These are phyloP conservation scores for Rhodinocichla rosea DNA, from an alignment of 2,113 vertebrate species.

Conservation along the genomic window DNA sequence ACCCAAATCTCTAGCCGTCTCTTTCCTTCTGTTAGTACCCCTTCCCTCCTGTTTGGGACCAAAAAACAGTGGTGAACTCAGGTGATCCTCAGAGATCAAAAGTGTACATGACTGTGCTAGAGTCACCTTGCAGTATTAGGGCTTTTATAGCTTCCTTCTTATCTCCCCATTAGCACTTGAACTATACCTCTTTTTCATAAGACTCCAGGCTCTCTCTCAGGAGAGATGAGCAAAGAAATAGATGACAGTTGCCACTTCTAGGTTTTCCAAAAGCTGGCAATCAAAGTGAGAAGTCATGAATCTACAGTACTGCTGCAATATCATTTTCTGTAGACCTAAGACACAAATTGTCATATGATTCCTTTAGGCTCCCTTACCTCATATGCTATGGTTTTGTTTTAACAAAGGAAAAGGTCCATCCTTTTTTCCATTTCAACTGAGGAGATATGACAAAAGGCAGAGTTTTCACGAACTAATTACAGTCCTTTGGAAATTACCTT, in stretches of 20 bases:
- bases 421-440: slow-evolving; percentile 51
- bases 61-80: neutral
- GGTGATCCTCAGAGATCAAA: neutral
- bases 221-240: slow-evolving; percentile 9
- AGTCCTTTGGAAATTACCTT: slow-evolving; percentile 73
- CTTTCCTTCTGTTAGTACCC: neutral
- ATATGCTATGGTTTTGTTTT: slow-evolving; percentile 43
- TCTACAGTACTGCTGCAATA: slow-evolving; percentile 18
- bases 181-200: neutral
- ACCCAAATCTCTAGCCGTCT: neutral
- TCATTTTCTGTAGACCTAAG: slow-evolving; percentile 46
- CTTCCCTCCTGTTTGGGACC: neutral
- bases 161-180: slow-evolving; percentile 17
- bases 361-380: slow-evolving; percentile 30
- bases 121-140: neutral
- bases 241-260: slow-evolving; percentile 16
- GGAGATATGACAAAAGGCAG: slow-evolving; percentile 68
- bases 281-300: slow-evolving; percentile 56
- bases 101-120: neutral
- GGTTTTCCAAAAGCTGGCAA: slow-evolving; percentile 46
- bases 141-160: neutral
- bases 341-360: slow-evolving; percentile 42
- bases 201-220: neutral
- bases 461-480: slow-evolving; percentile 75
- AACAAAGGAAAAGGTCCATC: slow-evolving; percentile 63